phyloP scores from a whole-genome alignment of 2,113 vertebrate species.

The Ceyx melanurus region DNA sequence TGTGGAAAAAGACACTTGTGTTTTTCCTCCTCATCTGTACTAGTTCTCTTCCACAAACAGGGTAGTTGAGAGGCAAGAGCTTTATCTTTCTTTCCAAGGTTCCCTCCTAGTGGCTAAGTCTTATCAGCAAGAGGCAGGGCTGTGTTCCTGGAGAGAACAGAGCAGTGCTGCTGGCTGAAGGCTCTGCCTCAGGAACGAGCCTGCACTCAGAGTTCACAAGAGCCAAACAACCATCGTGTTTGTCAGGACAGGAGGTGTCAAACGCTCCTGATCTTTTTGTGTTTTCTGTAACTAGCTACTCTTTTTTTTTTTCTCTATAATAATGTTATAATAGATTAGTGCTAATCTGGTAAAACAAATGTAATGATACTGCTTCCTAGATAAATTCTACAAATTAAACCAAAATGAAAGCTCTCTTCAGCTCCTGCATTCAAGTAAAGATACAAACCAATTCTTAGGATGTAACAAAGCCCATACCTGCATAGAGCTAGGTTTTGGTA shows the following conservation, averaged over 20 bases:
- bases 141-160: not conserved
- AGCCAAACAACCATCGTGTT: not conserved
- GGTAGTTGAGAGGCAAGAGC: not conserved
- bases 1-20: not conserved
- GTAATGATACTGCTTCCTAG: not conserved
- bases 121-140: slow-evolving; percentile 11
- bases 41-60: not conserved
- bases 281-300: not conserved
- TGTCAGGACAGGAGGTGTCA: not conserved
- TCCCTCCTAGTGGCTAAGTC: slow-evolving; percentile 49
- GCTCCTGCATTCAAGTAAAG: not conserved
- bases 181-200: not conserved
- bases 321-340: not conserved
- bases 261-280: not conserved
- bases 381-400: not conserved
- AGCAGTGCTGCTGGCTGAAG: not conserved
- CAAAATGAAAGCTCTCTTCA: not conserved
- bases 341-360: not conserved
- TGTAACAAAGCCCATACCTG: not conserved
- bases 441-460: not conserved
- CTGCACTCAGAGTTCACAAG: not conserved
- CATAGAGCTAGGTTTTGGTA: not conserved
- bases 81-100: slow-evolving; percentile 30
- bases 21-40: not conserved
- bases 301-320: not conserved